Evolutionary conservation across 2,888 invertebrate species (phyloP).

Genomic region (Gari tellinella): DNA sequence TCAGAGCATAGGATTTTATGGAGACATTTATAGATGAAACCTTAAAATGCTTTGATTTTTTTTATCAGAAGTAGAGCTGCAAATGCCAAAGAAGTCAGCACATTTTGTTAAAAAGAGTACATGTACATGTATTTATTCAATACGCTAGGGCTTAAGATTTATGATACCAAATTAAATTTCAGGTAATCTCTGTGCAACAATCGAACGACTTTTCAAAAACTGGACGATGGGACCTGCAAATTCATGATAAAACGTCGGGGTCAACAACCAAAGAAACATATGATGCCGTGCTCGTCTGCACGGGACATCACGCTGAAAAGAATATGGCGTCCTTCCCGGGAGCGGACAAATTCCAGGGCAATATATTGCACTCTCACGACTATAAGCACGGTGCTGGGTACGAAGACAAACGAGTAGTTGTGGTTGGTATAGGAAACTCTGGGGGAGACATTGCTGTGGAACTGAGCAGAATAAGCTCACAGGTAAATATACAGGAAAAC

Average conservation of each 20-base stretch:
- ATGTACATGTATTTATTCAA: no score
- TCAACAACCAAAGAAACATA: constrained; percentile 59
- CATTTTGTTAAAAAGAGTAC: no score
- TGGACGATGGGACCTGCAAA: constrained; percentile 77
- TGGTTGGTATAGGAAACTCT: constrained; percentile 86
- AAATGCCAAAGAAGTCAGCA: no score
- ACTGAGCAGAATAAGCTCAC: constrained; percentile 78
- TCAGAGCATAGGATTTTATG: no score
- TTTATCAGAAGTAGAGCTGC: no score
- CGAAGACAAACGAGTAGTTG: constrained; percentile 83
- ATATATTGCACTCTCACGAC: constrained; percentile 77
- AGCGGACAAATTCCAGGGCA: constrained; percentile 74
- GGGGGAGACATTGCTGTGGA: constrained; percentile 85
- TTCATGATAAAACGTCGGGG: constrained; percentile 66
- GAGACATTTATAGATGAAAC: no score
- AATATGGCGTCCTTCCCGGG: constrained; percentile 71
- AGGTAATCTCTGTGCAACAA: constrained; percentile 23
- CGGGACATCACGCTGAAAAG: constrained; percentile 77
- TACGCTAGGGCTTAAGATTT: no score
- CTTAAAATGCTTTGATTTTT: no score
- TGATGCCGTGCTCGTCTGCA: constrained; percentile 78
- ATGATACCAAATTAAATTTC: no score
- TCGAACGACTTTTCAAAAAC: constrained; percentile 39
- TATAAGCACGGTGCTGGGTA: constrained; percentile 74
- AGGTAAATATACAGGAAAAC: constrained; percentile 75